These are phyloP conservation scores for Microcebus lehilahytsara DNA, from an alignment of 2,113 vertebrate species.

Conservation along the genomic window DNA sequence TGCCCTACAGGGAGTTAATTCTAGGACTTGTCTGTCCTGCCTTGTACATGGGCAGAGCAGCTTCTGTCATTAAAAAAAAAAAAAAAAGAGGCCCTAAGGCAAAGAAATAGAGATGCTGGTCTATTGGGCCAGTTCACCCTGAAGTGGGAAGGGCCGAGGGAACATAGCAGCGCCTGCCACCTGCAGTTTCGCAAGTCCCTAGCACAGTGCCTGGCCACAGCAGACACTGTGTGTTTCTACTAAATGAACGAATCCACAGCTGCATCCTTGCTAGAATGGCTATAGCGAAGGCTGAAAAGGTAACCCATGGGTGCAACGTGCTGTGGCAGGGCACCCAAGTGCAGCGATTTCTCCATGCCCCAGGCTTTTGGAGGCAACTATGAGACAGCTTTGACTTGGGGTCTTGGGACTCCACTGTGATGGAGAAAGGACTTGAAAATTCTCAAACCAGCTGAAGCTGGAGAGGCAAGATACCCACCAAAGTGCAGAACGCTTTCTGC, in stretches of 20 bases:
- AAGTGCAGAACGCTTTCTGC: neutral
- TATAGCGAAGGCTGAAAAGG: neutral
- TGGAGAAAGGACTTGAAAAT: neutral
- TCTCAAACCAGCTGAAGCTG: neutral
- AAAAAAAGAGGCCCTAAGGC: neutral
- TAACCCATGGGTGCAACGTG: accelerated
- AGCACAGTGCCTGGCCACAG: neutral
- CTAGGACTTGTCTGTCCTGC: neutral
- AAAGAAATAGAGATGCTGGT: neutral
- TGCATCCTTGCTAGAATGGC: neutral
- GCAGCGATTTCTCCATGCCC: neutral
- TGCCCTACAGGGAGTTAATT: neutral
- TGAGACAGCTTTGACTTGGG: neutral
- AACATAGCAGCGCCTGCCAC: neutral
- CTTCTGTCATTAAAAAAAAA: neutral
- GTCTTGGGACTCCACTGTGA: neutral
- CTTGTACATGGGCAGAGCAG: too few relatives aligned
- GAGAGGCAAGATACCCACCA: neutral
- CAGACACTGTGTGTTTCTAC: neutral
- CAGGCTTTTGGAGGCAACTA: neutral
- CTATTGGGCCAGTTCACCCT: too few relatives aligned
- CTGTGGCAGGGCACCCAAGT: neutral
- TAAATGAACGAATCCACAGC: neutral
- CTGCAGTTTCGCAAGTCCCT: neutral
- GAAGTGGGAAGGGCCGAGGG: neutral